These are phyloP conservation scores for Campopleginae sp. DNA, from an alignment of 2,888 invertebrate species.

Conservation along the genomic window DNA sequence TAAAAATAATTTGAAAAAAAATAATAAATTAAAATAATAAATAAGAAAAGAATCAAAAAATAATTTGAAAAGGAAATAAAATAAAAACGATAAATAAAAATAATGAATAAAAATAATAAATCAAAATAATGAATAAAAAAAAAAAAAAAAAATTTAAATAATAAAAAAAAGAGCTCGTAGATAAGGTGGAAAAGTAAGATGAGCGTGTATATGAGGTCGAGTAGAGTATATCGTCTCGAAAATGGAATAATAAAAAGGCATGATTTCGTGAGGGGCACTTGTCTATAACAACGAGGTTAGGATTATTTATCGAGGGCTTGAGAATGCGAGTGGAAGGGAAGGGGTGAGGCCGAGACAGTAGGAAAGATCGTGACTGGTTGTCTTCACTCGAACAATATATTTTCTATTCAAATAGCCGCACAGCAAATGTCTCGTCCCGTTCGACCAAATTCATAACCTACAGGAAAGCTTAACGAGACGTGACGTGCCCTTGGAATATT, in stretches of 20 bases:
- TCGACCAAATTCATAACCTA: constrained; percentile 71
- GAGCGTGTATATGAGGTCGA: constrained; percentile 21
- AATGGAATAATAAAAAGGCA: not conserved
- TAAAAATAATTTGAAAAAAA: no score
- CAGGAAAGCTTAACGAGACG: not conserved
- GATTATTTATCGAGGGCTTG: not conserved
- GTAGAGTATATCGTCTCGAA: constrained; percentile 4
- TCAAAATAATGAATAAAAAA: no score
- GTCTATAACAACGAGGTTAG: constrained; percentile 13
- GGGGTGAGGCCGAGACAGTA: not conserved
- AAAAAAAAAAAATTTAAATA: no score
- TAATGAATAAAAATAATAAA: not conserved
- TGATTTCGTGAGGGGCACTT: constrained; percentile 11
- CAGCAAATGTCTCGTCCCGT: constrained; percentile 28
- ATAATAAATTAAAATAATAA: no score
- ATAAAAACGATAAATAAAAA: not conserved
- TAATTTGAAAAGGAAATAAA: no score
- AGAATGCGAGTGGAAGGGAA: not conserved
- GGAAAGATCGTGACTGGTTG: constrained; percentile 74
- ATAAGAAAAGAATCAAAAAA: no score
- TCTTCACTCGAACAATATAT: not conserved
- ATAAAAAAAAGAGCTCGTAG: not conserved
- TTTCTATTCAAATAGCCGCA: not conserved
- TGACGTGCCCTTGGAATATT: constrained; percentile 5
- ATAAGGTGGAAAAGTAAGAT: not conserved